Percentiles rank a stretch among this genome's conserved stretches.
Evolutionary conservation across 1,140 invertebrate species (phyloP).

Genomic region (Chymomyza costata): DNA sequence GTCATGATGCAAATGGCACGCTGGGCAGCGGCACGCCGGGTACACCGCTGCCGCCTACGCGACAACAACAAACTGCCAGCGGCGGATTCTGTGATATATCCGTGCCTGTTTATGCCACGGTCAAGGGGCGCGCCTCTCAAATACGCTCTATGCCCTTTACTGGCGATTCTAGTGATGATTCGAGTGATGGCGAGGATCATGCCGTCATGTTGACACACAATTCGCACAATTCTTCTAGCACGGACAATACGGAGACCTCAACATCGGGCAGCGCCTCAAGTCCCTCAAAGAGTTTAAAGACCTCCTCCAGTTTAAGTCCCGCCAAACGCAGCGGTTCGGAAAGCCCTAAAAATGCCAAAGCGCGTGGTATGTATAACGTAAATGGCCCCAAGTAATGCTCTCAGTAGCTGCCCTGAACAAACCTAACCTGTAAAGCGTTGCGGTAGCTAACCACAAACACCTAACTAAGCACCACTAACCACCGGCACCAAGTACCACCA

Average conservation of each 20-base stretch:
- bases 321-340: constrained; percentile 90
- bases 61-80: constrained; percentile 76
- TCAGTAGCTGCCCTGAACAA: no score
- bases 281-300: constrained; percentile 89
- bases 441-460: constrained; percentile 18
- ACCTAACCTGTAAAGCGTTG: constrained; percentile 20
- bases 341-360: constrained; percentile 75
- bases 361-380: constrained; percentile 61
- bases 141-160: constrained; percentile 96
- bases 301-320: constrained; percentile 87
- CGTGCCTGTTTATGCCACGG: constrained; percentile 95
- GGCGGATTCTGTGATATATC: constrained; percentile 89
- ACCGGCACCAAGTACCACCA: constrained; percentile 4
- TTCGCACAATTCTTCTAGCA: constrained; percentile 75
- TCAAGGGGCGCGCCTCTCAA: constrained; percentile 96
- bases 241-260: constrained; percentile 77
- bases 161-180: constrained; percentile 95
- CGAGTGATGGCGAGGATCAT: constrained; percentile 90
- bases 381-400: no score
- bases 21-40: constrained; percentile 44
- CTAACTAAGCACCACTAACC: constrained; percentile 2
- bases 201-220: constrained; percentile 75
- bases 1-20: constrained; percentile 28
- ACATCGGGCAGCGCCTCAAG: constrained; percentile 82
- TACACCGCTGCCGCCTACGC: constrained; percentile 72